Evolutionary conservation across 2,113 vertebrate genomes (phyloP).

Genomic region (Eublepharis macularius): DNA sequence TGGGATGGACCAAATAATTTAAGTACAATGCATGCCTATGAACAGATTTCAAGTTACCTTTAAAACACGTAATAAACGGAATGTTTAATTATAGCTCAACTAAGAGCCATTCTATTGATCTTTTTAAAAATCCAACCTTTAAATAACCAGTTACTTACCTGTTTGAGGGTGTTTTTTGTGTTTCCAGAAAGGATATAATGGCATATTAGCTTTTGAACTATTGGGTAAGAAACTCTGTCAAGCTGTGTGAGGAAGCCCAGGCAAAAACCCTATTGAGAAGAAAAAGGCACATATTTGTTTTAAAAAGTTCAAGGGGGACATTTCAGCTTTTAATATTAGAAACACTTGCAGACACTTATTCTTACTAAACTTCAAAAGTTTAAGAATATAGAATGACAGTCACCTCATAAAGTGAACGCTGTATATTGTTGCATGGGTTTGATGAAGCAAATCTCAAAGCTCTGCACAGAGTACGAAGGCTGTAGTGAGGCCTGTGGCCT

Average conservation of each 20-base stretch:
- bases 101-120: background rate
- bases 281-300: accelerated
- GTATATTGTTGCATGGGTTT: conserved; percentile 87
- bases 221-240: conserved; percentile 88
- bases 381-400: conserved; percentile 17
- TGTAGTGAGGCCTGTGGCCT: conserved; percentile 93
- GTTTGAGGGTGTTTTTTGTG: conserved; percentile 87
- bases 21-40: background rate
- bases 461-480: conserved; percentile 92
- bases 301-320: background rate
- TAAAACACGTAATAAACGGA: background rate
- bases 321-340: background rate
- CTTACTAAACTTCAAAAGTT: background rate
- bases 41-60: background rate
- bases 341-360: background rate
- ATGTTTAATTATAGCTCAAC: background rate
- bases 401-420: conserved; percentile 96
- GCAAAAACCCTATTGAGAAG: conserved; percentile 87
- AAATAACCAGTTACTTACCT: conserved; percentile 73
- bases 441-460: conserved; percentile 86
- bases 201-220: conserved; percentile 91
- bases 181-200: conserved; percentile 88
- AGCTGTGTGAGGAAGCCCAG: conserved; percentile 96
- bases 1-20: background rate
- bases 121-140: background rate